These are phyloP conservation scores for Fragum sueziense DNA, from an alignment of 2,888 invertebrate species.

Conservation along the genomic window DNA sequence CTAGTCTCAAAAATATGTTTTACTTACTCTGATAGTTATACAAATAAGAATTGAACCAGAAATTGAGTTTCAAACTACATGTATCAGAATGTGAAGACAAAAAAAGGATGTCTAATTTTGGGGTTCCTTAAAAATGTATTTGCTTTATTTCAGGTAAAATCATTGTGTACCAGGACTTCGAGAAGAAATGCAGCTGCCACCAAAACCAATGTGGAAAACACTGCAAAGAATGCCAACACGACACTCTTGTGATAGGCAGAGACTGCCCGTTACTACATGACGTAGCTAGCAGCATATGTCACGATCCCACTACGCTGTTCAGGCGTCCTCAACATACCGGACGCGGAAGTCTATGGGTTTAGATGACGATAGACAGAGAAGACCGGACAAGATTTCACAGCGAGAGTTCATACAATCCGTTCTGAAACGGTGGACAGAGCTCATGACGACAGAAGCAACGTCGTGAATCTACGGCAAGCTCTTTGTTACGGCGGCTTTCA, in stretches of 20 bases:
- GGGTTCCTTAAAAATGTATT: too few species aligned
- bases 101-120: too few species aligned
- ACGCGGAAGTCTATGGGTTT: slow-evolving; percentile 10
- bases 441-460: slow-evolving; percentile 2
- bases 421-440: slow-evolving; percentile 12
- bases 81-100: too few species aligned
- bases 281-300: neutral
- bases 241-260: neutral
- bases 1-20: too few species aligned
- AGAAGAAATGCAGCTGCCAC: neutral
- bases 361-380: slow-evolving; percentile 11
- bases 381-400: slow-evolving; percentile 23
- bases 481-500: slow-evolving; percentile 17
- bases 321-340: neutral
- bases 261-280: neutral
- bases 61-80: too few species aligned
- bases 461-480: neutral
- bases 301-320: neutral
- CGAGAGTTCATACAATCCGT: slow-evolving; percentile 15
- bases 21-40: too few species aligned
- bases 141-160: neutral
- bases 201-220: neutral
- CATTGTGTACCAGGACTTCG: neutral
- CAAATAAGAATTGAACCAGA: too few species aligned
- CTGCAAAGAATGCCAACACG: neutral